Conservation (phyloP, 1,140 invertebrate genomes). For the Panagrolaimus sp. region DNA sequence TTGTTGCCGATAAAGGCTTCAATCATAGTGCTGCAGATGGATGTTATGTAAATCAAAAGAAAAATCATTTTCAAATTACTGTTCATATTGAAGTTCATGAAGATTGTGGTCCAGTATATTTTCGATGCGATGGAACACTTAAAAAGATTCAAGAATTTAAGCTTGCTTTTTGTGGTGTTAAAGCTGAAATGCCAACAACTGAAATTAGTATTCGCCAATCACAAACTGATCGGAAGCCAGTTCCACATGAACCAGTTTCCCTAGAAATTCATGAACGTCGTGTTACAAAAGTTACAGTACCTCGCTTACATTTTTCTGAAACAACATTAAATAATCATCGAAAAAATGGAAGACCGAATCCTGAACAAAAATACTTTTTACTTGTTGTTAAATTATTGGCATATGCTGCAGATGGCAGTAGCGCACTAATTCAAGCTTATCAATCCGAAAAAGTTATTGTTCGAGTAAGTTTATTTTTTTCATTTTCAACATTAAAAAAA, state of each 20-base stretch:
- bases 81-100: slow-evolving; percentile 40
- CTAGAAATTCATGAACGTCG: slow-evolving; percentile 69
- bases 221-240: slow-evolving; percentile 92
- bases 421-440: slow-evolving; percentile 68
- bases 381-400: slow-evolving; percentile 85
- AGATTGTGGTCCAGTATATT: slow-evolving; percentile 14
- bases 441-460: slow-evolving; percentile 93
- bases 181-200: slow-evolving; percentile 85
- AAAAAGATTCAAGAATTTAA: slow-evolving; percentile 65
- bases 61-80: slow-evolving; percentile 96
- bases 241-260: slow-evolving; percentile 90
- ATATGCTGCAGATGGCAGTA: slow-evolving; percentile 61
- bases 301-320: slow-evolving; percentile 90
- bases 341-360: slow-evolving; percentile 95
- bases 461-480: slow-evolving; percentile 65
- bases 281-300: slow-evolving; percentile 72
- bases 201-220: slow-evolving; percentile 92
- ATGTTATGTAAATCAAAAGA: slow-evolving; percentile 99
- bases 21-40: slow-evolving; percentile 67
- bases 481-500: no score
- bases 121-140: not conserved
- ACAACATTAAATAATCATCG: slow-evolving; percentile 97
- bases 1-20: slow-evolving; percentile 58
- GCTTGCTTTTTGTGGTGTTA: slow-evolving; percentile 94
- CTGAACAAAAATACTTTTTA: slow-evolving; percentile 87